phyloP scores from a whole-genome alignment of 2,113 vertebrate genomes.

The Taurulus bubalis region DNA sequence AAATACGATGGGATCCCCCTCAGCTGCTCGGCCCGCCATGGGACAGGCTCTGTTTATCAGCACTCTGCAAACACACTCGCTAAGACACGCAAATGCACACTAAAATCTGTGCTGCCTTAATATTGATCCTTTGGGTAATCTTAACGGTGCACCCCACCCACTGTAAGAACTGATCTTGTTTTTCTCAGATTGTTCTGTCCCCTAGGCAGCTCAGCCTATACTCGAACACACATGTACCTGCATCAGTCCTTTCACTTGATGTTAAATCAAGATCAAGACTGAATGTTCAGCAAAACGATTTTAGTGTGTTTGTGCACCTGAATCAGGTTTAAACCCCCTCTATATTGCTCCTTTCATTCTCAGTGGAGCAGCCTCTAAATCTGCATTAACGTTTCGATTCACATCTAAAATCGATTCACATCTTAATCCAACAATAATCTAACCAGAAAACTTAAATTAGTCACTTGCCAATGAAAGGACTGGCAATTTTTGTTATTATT shows the following conservation, averaged over 20 bases:
- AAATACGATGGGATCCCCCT: conserved; percentile 62
- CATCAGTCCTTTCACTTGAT: neutral
- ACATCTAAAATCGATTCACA: neutral
- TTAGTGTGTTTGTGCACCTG: neutral
- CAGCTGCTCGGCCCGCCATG: conserved; percentile 30
- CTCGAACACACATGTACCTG: neutral
- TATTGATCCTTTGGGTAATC: neutral
- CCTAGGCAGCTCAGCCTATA: neutral
- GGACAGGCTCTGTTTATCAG: conserved; percentile 61
- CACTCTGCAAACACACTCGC: conserved; percentile 60
- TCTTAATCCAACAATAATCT: too few relatives aligned
- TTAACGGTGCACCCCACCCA: neutral
- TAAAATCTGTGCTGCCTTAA: neutral
- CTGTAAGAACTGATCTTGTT: neutral
- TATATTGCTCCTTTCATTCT: neutral
- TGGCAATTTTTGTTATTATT: neutral
- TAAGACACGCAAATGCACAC: conserved; percentile 35
- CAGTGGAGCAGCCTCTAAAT: neutral
- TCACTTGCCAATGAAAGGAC: neutral
- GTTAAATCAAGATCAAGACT: neutral
- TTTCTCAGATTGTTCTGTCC: neutral
- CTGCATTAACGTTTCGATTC: neutral
- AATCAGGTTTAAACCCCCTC: neutral
- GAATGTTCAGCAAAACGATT: too few relatives aligned
- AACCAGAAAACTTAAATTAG: neutral